Conservation (phyloP, 2,797 vertebrate genomes). For the Gephyroberyx darwinii region DNA sequence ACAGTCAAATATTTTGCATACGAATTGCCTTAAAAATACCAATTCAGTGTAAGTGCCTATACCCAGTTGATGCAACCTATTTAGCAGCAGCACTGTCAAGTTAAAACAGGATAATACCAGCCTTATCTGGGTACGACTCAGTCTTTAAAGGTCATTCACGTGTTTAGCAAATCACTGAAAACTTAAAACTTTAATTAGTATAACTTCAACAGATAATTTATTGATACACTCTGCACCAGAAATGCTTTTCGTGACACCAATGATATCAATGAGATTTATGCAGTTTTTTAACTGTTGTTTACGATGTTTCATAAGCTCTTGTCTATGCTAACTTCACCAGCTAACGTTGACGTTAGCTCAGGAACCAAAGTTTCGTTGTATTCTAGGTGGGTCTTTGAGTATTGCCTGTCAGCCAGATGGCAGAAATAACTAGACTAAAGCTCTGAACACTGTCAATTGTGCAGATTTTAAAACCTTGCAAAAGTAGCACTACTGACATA, state of each 20-base stretch:
- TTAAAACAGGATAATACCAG: slow-evolving; percentile 47
- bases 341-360: slow-evolving; percentile 1
- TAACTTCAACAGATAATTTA: background rate
- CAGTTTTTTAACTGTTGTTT: slow-evolving; percentile 36
- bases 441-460: background rate
- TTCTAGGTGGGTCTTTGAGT: background rate
- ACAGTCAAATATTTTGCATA: slow-evolving; percentile 1
- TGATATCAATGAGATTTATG: slow-evolving; percentile 9
- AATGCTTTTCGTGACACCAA: background rate
- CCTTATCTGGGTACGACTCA: slow-evolving; percentile 15
- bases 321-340: slow-evolving; percentile 37
- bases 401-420: rapidly evolving
- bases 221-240: background rate
- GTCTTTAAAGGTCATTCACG: slow-evolving; percentile 40
- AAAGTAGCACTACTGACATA: background rate
- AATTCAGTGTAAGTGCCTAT: too few relatives aligned
- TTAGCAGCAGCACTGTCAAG: slow-evolving; percentile 8
- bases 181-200: background rate
- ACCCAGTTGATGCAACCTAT: background rate
- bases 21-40: background rate
- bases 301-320: slow-evolving; percentile 53
- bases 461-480: background rate
- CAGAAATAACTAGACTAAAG: background rate
- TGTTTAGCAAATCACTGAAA: background rate
- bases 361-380: background rate